Evolutionary conservation across 2,888 invertebrate species (phyloP).

Genomic region (Agrochola macilenta): DNA sequence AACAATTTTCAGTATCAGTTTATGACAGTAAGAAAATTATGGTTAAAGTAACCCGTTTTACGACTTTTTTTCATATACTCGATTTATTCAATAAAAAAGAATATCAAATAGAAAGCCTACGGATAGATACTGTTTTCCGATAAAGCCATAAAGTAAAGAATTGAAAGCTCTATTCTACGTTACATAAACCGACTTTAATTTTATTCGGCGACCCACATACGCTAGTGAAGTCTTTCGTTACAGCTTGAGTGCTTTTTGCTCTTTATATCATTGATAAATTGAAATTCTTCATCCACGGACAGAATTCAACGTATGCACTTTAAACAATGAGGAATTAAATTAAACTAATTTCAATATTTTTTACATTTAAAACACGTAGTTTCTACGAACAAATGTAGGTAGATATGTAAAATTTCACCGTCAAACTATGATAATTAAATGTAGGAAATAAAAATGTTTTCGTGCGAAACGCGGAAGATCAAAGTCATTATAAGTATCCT

Average conservation of each 20-base stretch:
- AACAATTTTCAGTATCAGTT: slow-evolving; percentile 51
- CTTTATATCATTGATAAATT: slow-evolving; percentile 14
- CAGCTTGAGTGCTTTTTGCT: slow-evolving; percentile 13
- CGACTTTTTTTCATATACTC: not conserved
- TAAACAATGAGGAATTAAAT: slow-evolving; percentile 3
- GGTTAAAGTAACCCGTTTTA: slow-evolving; percentile 16
- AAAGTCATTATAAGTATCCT: slow-evolving; percentile 31
- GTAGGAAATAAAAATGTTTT: slow-evolving; percentile 2
- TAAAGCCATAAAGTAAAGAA: slow-evolving; percentile 39
- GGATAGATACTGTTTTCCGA: slow-evolving; percentile 45
- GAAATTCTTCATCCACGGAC: not conserved
- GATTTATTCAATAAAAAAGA: slow-evolving; percentile 32
- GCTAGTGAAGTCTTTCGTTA: slow-evolving; percentile 14
- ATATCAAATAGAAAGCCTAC: slow-evolving; percentile 35
- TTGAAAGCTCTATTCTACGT: slow-evolving; percentile 40
- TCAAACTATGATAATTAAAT: slow-evolving; percentile 14
- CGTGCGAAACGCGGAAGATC: slow-evolving; percentile 22
- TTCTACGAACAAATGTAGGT: not conserved
- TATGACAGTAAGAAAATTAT: slow-evolving; percentile 24
- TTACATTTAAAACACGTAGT: not conserved
- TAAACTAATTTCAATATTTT: slow-evolving; percentile 11
- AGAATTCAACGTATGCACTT: not conserved
- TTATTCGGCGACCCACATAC: slow-evolving; percentile 49
- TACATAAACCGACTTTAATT: slow-evolving; percentile 51
- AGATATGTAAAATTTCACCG: not conserved